Base-by-base conservation (phyloP, 2,797 vertebrate genomes). In the Dryobates pubescens region DNA sequence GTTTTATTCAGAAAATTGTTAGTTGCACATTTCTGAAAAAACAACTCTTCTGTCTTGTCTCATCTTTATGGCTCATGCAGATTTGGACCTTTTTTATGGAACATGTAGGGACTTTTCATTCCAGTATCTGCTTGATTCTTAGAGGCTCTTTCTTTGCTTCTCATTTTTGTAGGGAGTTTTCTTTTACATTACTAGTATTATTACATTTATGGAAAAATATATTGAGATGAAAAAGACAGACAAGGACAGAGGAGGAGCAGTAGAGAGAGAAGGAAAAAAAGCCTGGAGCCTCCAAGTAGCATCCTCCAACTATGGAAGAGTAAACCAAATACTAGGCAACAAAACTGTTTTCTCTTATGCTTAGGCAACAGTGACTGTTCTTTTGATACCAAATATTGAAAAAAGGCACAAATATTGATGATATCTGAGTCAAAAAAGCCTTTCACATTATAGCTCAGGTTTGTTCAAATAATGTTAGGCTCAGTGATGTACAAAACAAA, bases 21-120 rank as follows among this genome's bases (percentile, higher is more conserved):
- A 71, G 30, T 45, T 89, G 59, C 34, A 24, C 10, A 20, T 92
- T 88, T 85, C 47, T 41, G 58, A 53, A 69, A 72, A 81, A 82
- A 75, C 58, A 41, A 71, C 2, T 71, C 27, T 76, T 90, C 27
- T 34, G 10, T 84, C 38, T 82, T 80, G 32, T 64, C 47, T 77
- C 41, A 38, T 86, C 24, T 45, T 86, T 30, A 23, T 67, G 49
- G 20, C 22, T 83, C 38, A 27, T 58, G 49, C 56, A 57, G 27
- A 49, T 59, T 78, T 87, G 53, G 15, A 70, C 51, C 19, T 75
- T 78, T 10, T 61, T 74, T 72, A 32, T 24, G 6, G 43, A 89
- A 73, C 27, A 41, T 29, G 8, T 3, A 72, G 63, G 12, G 15
- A 41, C 45, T 88, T 80, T 64, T 71, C 11, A 76, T 72, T 87